Conservation (phyloP, 2,888 invertebrate species). For the Mythimna albipuncta region DNA sequence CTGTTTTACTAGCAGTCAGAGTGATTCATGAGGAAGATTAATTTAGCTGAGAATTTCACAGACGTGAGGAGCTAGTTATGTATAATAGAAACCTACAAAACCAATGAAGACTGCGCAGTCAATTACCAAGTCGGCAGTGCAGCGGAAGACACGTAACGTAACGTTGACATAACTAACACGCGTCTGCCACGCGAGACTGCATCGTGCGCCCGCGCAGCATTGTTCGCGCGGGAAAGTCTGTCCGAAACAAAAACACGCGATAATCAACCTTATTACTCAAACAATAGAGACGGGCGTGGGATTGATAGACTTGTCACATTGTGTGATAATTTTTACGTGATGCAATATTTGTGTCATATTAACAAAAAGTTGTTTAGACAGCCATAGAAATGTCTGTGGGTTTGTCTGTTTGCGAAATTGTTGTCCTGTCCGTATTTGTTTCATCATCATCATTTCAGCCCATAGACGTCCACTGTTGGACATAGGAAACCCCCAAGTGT, state of each 20-base stretch:
- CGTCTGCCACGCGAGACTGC: constrained; percentile 64
- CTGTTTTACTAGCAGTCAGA: too few relatives aligned
- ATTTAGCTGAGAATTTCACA: too few relatives aligned
- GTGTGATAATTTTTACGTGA: constrained; percentile 59
- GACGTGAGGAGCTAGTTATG: too few relatives aligned
- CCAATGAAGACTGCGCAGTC: constrained; percentile 7
- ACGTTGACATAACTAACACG: constrained; percentile 70
- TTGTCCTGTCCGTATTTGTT: constrained; percentile 27
- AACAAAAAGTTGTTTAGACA: constrained; percentile 55
- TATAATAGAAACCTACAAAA: constrained; percentile 4
- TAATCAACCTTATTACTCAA: constrained; percentile 11
- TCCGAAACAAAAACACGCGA: constrained; percentile 19
- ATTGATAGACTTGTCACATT: constrained; percentile 35
- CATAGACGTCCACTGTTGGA: too few relatives aligned
- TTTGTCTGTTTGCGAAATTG: constrained; percentile 42
- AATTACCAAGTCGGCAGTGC: constrained; percentile 45
- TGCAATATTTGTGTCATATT: constrained; percentile 63
- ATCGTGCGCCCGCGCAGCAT: constrained; percentile 56
- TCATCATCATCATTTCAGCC: too few relatives aligned
- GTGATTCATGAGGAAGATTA: too few relatives aligned
- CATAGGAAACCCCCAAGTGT: too few relatives aligned
- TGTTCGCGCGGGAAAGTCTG: constrained; percentile 58
- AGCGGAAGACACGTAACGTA: constrained; percentile 65
- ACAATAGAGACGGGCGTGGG: constrained; percentile 1
- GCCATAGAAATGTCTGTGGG: constrained; percentile 25